These are phyloP conservation scores for Cephonodes hylas DNA, from an alignment of 2,888 invertebrate species.

Conservation along the genomic window DNA sequence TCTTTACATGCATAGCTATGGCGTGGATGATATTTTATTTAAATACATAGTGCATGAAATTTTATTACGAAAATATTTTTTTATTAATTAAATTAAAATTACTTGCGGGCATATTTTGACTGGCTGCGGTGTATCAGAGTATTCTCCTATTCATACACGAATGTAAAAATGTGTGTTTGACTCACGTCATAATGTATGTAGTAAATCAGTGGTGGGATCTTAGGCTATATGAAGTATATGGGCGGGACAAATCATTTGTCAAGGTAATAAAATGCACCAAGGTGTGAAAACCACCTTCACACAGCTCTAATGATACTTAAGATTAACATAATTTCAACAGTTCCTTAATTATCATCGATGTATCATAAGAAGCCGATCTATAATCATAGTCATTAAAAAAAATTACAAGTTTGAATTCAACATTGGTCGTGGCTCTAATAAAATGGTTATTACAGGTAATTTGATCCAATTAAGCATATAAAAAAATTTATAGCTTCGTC, in stretches of 20 bases:
- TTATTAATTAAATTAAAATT: too few species aligned
- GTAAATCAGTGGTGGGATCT: too few species aligned
- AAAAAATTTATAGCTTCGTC: background rate
- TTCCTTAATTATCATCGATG: background rate
- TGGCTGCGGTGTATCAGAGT: too few species aligned
- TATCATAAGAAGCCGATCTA: background rate
- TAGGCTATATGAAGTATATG: too few species aligned
- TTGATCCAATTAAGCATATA: background rate
- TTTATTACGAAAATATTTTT: too few species aligned
- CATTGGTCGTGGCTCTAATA: background rate
- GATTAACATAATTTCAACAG: constrained; percentile 3
- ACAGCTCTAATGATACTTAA: background rate
- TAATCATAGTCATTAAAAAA: background rate
- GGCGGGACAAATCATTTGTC: background rate
- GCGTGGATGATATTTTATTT: too few species aligned
- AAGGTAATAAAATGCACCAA: background rate
- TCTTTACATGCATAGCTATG: too few species aligned
- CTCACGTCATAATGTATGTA: too few species aligned
- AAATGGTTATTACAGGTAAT: background rate
- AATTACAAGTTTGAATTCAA: background rate
- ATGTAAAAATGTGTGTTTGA: too few species aligned
- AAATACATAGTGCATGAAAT: too few species aligned
- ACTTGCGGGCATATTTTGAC: too few species aligned
- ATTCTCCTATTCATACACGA: too few species aligned
- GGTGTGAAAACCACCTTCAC: background rate